phyloP scores from a whole-genome alignment of 2,888 invertebrate species.

The Drosophila kanekoi region DNA sequence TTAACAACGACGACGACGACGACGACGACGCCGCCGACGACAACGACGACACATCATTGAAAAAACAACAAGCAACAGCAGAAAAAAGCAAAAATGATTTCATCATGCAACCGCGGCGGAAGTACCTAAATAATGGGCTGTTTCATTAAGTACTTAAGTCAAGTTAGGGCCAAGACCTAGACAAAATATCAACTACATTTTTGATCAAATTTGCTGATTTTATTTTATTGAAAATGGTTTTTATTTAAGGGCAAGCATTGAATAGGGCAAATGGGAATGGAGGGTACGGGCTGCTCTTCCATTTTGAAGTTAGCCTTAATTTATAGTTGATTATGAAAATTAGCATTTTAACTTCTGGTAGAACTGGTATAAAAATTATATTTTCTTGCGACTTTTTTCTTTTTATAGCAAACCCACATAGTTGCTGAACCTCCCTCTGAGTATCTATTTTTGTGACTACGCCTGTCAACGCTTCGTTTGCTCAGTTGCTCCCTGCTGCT shows the following conservation, averaged over 20 bases:
- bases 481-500: conserved; percentile 49
- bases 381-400: neutral
- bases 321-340: conserved; percentile 2
- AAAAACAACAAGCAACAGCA: conserved; percentile 18
- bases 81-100: conserved; percentile 48
- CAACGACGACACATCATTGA: conserved; percentile 55
- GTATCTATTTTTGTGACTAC: conserved; percentile 71
- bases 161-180: conserved; percentile 23
- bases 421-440: conserved; percentile 42
- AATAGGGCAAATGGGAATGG: too few relatives aligned
- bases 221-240: neutral
- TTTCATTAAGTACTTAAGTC: conserved; percentile 45
- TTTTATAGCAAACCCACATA: conserved; percentile 31
- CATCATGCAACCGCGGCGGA: conserved; percentile 62
- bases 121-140: conserved; percentile 59
- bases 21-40: conserved; percentile 51
- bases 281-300: too few relatives aligned
- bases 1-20: conserved; percentile 45
- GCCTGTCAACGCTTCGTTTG: conserved; percentile 66
- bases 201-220: conserved; percentile 19
- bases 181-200: conserved; percentile 6
- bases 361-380: neutral
- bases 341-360: neutral
- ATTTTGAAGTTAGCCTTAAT: neutral
- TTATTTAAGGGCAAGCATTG: too few relatives aligned